These are phyloP conservation scores for Diorhabda carinulata DNA, from an alignment of 1,140 invertebrate species.

Conservation along the genomic window DNA sequence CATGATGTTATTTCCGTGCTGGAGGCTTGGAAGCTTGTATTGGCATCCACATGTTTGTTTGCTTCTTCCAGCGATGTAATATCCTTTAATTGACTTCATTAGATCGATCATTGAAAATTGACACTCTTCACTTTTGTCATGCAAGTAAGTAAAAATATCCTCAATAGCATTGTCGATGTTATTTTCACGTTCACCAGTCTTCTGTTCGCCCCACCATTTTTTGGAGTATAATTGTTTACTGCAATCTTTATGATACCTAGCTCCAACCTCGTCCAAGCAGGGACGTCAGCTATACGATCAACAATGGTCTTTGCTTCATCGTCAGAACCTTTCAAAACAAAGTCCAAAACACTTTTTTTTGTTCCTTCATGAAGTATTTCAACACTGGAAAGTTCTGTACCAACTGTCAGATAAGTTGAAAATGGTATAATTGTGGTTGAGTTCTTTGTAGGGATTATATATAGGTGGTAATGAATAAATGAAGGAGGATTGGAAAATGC, in stretches of 20 bases:
- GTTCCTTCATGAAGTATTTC: no score
- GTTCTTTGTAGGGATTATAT: no score
- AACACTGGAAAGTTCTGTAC: no score
- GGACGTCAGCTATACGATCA: neutral
- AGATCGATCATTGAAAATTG: no score
- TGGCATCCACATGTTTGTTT: neutral
- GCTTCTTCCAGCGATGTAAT: no score
- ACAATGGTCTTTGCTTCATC: neutral
- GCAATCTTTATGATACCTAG: constrained; percentile 1
- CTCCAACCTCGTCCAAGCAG: constrained; percentile 7
- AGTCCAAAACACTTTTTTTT: neutral
- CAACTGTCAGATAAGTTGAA: no score
- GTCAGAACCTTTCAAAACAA: neutral
- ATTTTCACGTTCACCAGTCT: neutral
- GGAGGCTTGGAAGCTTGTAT: neutral
- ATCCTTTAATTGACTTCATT: no score
- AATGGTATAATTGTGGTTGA: no score
- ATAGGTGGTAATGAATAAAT: no score
- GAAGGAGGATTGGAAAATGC: no score
- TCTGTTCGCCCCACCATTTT: neutral
- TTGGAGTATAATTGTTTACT: constrained; percentile 32
- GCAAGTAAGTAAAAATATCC: constrained; percentile 9
- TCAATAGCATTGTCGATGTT: neutral
- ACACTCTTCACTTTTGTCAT: neutral
- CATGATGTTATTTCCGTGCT: neutral